A percentile compares a stretch with the other conserved stretches of the same genome.
Evolutionary conservation across 2,888 invertebrate genomes (phyloP).

Genomic region (Lottia scabra): DNA sequence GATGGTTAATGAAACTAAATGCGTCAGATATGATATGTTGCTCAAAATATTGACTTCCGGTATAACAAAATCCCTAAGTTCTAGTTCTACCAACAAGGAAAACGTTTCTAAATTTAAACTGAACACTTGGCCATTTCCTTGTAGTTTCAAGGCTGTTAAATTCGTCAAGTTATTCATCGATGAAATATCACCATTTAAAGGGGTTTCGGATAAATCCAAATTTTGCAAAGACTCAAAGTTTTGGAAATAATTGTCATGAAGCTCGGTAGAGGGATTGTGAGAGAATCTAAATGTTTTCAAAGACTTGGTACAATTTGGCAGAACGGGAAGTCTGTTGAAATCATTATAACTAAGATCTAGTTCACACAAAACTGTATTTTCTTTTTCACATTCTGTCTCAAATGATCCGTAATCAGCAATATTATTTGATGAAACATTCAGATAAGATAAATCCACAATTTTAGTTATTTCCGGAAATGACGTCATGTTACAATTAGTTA

Average conservation of each 20-base stretch:
- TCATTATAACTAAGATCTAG: background rate
- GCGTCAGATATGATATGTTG: background rate
- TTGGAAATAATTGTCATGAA: background rate
- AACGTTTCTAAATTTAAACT: background rate
- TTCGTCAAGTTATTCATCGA: background rate
- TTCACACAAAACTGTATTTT: background rate
- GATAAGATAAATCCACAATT: background rate
- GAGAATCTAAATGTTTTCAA: background rate
- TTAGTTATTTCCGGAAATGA: background rate
- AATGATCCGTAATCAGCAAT: background rate
- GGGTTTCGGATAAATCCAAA: background rate
- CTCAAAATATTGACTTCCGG: background rate
- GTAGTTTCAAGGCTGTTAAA: background rate
- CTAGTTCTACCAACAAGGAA: background rate
- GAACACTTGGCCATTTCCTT: background rate
- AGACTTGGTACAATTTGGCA: background rate
- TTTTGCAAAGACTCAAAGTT: background rate
- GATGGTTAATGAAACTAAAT: background rate
- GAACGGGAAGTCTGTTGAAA: background rate
- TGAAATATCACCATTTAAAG: background rate
- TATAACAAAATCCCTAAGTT: background rate
- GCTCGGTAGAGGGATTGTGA: background rate
- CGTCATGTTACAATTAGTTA: background rate
- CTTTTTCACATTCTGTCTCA: background rate
- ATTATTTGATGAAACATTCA: background rate